Evolutionary conservation across 2,888 invertebrate genomes (phyloP).

Genomic region (Scelioninae gen. 1): DNA sequence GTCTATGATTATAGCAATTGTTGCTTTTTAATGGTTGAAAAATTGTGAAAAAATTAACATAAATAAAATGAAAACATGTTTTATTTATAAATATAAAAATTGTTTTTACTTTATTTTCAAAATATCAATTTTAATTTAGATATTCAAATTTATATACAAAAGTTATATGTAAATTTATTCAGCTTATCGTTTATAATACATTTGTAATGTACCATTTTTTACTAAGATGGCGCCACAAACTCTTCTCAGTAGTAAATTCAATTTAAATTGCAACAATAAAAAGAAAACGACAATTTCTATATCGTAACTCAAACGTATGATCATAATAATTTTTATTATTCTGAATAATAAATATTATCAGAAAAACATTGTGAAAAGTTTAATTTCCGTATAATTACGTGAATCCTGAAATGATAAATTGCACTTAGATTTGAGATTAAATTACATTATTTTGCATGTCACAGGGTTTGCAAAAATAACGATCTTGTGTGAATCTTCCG

Average conservation of each 20-base stretch:
- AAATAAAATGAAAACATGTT: background rate
- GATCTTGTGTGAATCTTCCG: slow-evolving; percentile 61
- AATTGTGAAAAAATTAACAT: background rate
- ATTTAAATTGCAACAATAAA: background rate
- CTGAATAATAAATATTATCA: background rate
- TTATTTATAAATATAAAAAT: no score
- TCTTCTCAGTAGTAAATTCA: background rate
- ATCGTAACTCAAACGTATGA: background rate
- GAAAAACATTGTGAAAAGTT: background rate
- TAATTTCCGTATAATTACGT: slow-evolving; percentile 17
- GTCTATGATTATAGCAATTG: background rate
- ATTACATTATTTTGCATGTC: background rate
- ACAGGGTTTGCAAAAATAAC: slow-evolving; percentile 31
- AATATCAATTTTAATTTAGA: no score
- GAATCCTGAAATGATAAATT: slow-evolving; percentile 12
- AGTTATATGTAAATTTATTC: no score
- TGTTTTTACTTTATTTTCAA: no score
- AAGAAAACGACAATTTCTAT: background rate
- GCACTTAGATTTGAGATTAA: slow-evolving; percentile 19
- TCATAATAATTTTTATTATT: slow-evolving; percentile 3
- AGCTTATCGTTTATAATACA: no score
- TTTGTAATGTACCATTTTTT: background rate
- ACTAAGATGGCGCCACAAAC: background rate
- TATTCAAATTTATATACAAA: no score
- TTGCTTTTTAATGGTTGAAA: background rate